These are phyloP conservation scores for Hippopotamus amphibius DNA, from an alignment of 2,113 vertebrate genomes.

Conservation along the genomic window DNA sequence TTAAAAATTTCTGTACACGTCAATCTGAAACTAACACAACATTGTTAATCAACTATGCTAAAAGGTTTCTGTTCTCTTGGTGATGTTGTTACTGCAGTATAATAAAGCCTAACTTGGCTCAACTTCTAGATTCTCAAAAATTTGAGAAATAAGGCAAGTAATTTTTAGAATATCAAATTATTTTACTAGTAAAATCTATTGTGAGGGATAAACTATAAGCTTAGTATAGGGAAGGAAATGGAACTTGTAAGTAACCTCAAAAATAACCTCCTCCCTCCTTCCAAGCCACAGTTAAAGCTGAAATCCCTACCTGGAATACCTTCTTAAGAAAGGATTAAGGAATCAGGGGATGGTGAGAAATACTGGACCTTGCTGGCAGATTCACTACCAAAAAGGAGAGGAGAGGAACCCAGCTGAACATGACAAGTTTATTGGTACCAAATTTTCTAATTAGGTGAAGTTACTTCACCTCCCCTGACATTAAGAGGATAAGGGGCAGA, in stretches of 20 bases:
- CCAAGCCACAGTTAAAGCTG: background rate
- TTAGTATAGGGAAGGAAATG: background rate
- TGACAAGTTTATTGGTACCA: background rate
- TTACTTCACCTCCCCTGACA: background rate
- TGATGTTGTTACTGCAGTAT: background rate
- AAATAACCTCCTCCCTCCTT: background rate
- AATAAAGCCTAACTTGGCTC: background rate
- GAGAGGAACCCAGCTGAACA: background rate
- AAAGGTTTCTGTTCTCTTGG: background rate
- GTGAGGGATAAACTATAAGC: background rate
- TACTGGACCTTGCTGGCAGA: background rate
- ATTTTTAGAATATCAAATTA: background rate
- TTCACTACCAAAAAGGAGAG: background rate
- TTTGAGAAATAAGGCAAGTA: background rate
- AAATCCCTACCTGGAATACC: background rate
- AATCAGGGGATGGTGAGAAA: background rate
- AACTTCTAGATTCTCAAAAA: background rate
- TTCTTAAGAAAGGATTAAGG: background rate
- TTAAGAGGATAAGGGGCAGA: background rate
- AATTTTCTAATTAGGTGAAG: background rate
- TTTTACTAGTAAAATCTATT: background rate
- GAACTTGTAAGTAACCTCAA: background rate
- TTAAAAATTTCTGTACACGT: background rate
- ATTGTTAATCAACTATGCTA: background rate
- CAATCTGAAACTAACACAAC: background rate